Conservation (phyloP, 2,888 invertebrate genomes). For the Platycnemis pennipes region DNA sequence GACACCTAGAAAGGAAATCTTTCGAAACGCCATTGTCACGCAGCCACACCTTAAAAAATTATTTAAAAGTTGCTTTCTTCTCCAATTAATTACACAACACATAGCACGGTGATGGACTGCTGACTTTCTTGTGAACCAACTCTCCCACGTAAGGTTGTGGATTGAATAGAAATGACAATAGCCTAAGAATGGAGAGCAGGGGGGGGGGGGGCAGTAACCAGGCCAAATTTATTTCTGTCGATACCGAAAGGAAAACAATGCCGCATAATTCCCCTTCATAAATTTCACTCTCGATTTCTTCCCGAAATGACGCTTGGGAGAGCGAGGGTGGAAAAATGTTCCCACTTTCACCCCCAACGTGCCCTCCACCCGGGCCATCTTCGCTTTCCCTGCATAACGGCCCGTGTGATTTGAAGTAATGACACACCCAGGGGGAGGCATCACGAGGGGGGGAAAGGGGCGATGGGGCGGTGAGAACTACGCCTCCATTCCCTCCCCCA, state of each 20-base stretch:
- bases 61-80: too few relatives aligned
- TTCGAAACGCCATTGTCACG: too few relatives aligned
- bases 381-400: constrained; percentile 39
- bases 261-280: constrained; percentile 7
- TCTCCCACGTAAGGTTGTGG: too few relatives aligned
- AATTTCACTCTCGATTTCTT: constrained; percentile 30
- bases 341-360: too few relatives aligned
- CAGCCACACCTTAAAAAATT: too few relatives aligned
- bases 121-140: too few relatives aligned
- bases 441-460: neutral
- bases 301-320: neutral
- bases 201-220: neutral
- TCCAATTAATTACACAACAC: too few relatives aligned
- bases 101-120: too few relatives aligned
- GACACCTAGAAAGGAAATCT: too few relatives aligned
- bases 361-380: neutral
- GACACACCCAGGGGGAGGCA: neutral
- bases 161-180: too few relatives aligned
- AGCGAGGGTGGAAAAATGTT: neutral
- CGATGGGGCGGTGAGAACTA: neutral
- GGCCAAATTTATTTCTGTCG: neutral
- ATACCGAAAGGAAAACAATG: constrained; percentile 10
- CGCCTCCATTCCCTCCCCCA: neutral
- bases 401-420: constrained; percentile 36
- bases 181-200: too few relatives aligned